Evolutionary conservation across 1,140 invertebrate species (phyloP), one percentile per base, ranked within the genome.

Genomic region (Drosophila kikkawai): DNA sequence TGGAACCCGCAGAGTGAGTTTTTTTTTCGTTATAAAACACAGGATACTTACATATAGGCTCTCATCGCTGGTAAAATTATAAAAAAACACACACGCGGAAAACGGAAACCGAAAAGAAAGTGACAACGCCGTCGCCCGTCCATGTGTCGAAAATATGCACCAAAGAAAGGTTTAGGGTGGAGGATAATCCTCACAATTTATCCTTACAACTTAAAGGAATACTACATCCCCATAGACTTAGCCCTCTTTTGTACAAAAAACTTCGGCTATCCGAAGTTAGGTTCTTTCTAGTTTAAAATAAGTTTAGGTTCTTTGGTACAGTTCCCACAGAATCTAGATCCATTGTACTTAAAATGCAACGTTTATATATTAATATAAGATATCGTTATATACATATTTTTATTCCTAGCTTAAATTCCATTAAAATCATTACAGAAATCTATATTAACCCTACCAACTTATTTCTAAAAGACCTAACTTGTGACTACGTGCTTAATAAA

Each of bases 91-190:
- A 71, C 75, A 58, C 75, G 22, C 66, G 64, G 34, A 15, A 41
- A 45, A 77, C 41, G 66, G 11, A 63, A 58, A 45, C 45, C 56
- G 45, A 47, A 51, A 77, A 77, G 45, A 13, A 76, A 73, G 34
- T 39, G 19, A 22, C 37, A 68, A 55, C 39, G 44, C 5, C 9
- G 22, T 8, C 47, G 48, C 61, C 48, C 63, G 79, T 90, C 85
- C 85, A 90, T 90, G 85, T 90, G 85, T 91, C 83, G 75, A 57
- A 84, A 91, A 90, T 90, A 90, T 65, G 79, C 75, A 85, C 81
- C 76, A 82, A 90, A 90, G 67, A 70, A 73, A 88, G 82, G 9
- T 45, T 44, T 51, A 68, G 37, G 37, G 15, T 34, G 12, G 39
- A 26, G 17, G 26, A 22, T 37, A 17, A 6, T 19, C 1, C 17